Percentiles rank a stretch among this genome's conserved stretches.
These are phyloP conservation scores for Zaprionus lachaisei DNA, from an alignment of 1,140 invertebrate species.

Conservation along the genomic window DNA sequence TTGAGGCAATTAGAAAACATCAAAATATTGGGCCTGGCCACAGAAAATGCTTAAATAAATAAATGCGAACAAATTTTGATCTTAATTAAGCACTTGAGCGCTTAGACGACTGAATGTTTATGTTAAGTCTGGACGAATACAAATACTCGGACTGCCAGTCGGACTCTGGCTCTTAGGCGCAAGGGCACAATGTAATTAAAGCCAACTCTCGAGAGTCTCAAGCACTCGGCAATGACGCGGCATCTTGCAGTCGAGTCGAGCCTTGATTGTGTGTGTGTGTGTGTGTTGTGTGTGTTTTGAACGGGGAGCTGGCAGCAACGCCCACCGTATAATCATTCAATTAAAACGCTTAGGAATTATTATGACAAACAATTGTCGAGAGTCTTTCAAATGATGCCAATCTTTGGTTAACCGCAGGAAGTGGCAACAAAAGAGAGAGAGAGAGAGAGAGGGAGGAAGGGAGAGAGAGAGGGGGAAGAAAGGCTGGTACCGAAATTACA, in stretches of 20 bases:
- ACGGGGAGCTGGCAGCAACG: constrained; percentile 50
- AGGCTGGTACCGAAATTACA: constrained; percentile 56
- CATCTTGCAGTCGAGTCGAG: constrained; percentile 24
- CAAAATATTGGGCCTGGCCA: constrained; percentile 68
- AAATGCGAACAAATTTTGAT: constrained; percentile 63
- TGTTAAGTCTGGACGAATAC: constrained; percentile 48
- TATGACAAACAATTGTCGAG: constrained; percentile 76
- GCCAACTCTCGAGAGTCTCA: constrained; percentile 41
- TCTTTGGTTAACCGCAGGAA: constrained; percentile 65
- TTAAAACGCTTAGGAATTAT: constrained; percentile 80
- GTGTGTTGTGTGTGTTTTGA: not conserved
- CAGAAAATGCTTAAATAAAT: constrained; percentile 76
- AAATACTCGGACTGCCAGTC: constrained; percentile 1
- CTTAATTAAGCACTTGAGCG: constrained; percentile 80
- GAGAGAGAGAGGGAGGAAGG: not conserved
- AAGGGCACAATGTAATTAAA: constrained; percentile 52
- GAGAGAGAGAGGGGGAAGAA: not conserved
- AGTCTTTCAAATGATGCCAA: constrained; percentile 68
- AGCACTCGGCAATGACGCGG: constrained; percentile 67
- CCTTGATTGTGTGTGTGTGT: not conserved
- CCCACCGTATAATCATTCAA: constrained; percentile 77
- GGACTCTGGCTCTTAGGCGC: constrained; percentile 1
- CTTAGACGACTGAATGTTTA: constrained; percentile 71
- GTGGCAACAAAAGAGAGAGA: constrained; percentile 26
- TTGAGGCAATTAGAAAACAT: constrained; percentile 82